Evolutionary conservation across 1,140 invertebrate species (phyloP).

Genomic region (Heliconius congener): DNA sequence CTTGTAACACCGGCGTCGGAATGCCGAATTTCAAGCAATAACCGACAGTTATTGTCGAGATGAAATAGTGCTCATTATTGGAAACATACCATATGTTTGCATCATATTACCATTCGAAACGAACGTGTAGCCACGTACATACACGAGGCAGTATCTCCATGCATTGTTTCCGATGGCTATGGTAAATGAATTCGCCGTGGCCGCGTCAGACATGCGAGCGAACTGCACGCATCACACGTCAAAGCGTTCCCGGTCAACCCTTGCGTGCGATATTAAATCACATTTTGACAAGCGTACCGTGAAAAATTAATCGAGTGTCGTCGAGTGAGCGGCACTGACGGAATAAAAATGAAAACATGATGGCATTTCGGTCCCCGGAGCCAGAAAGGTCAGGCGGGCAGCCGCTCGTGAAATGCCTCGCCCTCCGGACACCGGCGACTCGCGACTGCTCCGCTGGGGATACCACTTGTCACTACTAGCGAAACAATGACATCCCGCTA

Average conservation of each 20-base stretch:
- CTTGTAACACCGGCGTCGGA: conserved; percentile 58
- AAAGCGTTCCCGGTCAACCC: conserved; percentile 68
- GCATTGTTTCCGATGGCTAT: conserved; percentile 33
- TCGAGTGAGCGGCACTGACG: conserved; percentile 63
- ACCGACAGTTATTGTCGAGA: conserved; percentile 33
- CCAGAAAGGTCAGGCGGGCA: conserved; percentile 74
- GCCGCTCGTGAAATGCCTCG: conserved; percentile 75
- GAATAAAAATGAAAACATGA: conserved; percentile 75
- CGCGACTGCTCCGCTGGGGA: conserved; percentile 57
- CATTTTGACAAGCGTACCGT: conserved; percentile 81
- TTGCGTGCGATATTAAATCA: conserved; percentile 77
- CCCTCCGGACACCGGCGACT: conserved; percentile 56
- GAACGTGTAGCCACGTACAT: not conserved
- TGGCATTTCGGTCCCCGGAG: conserved; percentile 75
- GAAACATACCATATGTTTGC: conserved; percentile 32
- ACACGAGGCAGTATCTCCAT: conserved; percentile 8
- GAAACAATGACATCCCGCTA: conserved; percentile 41
- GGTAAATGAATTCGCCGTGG: conserved; percentile 40
- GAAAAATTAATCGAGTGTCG: conserved; percentile 81
- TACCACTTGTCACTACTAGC: conserved; percentile 40
- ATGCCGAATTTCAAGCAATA: conserved; percentile 43
- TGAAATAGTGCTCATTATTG: conserved; percentile 33
- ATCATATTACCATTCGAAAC: conserved; percentile 17
- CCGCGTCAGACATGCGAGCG: conserved; percentile 34
- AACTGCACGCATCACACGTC: conserved; percentile 70